phyloP scores from a whole-genome alignment of 2,113 vertebrate genomes.

The Glaucidium brasilianum region DNA sequence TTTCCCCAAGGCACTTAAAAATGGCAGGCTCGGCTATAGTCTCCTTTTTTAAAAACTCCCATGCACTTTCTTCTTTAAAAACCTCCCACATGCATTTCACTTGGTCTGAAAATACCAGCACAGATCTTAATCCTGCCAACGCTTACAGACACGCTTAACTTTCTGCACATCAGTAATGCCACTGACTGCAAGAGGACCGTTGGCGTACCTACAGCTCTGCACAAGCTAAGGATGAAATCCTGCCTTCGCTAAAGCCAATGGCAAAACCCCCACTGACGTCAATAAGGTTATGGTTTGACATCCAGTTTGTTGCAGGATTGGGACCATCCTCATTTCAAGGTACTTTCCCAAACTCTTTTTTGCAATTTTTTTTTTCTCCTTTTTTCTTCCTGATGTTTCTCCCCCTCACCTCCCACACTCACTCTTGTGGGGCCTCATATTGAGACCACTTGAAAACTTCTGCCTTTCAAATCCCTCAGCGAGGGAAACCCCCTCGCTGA shows the following conservation, averaged over 20 bases:
- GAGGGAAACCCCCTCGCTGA: not conserved
- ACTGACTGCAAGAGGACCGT: not conserved
- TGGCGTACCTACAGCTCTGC: not conserved
- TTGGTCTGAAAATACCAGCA: constrained; percentile 60
- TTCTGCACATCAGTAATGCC: constrained; percentile 43
- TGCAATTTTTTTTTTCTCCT: not conserved
- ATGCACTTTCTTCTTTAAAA: constrained; percentile 60
- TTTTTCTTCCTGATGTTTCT: not conserved
- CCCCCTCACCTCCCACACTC: constrained; percentile 28
- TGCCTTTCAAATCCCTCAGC: not conserved
- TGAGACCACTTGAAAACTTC: constrained; percentile 48
- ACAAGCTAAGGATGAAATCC: not conserved
- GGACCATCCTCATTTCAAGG: constrained; percentile 28
- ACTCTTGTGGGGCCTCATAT: not conserved
- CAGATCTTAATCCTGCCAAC: constrained; percentile 60
- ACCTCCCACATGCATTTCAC: constrained; percentile 63
- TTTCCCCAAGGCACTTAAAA: constrained; percentile 57
- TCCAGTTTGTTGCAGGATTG: not conserved
- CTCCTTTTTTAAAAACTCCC: constrained; percentile 32
- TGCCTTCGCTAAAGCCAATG: not conserved
- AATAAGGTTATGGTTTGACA: not conserved
- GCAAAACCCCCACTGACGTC: constrained; percentile 1
- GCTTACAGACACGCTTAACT: constrained; percentile 49
- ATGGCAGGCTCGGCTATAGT: constrained; percentile 12
- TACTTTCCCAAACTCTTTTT: constrained; percentile 27